Conservation (phyloP, 2,888 invertebrate species). For the Steinernema hermaphroditum region DNA sequence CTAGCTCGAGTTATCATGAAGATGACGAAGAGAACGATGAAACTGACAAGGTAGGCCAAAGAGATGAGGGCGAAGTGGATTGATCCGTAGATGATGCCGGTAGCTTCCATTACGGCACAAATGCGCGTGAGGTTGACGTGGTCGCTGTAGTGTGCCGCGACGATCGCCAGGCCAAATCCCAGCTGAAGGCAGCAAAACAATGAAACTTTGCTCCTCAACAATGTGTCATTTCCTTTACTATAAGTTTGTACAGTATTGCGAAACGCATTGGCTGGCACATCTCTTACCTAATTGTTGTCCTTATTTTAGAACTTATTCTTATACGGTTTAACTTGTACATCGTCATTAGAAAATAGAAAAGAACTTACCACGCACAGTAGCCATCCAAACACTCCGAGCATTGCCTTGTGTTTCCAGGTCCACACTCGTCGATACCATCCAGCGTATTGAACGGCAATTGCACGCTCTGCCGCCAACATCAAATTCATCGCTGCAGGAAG, state of each 20-base stretch:
- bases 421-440: slow-evolving; percentile 47
- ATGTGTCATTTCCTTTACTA: too few relatives aligned
- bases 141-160: neutral
- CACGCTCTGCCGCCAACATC: slow-evolving; percentile 46
- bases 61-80: slow-evolving; percentile 45
- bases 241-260: too few relatives aligned
- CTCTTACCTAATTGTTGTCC: too few relatives aligned
- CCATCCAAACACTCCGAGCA: slow-evolving; percentile 37
- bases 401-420: slow-evolving; percentile 42
- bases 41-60: slow-evolving; percentile 40
- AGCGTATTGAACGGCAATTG: slow-evolving; percentile 43
- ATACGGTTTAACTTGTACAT: too few relatives aligned
- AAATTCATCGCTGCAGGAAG: slow-evolving; percentile 46
- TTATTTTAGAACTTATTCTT: too few relatives aligned
- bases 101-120: slow-evolving; percentile 50
- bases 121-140: slow-evolving; percentile 32
- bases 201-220: too few relatives aligned
- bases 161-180: neutral
- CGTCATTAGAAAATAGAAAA: too few relatives aligned
- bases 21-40: slow-evolving; percentile 37
- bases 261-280: too few relatives aligned
- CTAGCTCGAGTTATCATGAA: slow-evolving; percentile 38
- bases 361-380: slow-evolving; percentile 39
- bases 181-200: slow-evolving; percentile 16
- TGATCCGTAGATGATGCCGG: slow-evolving; percentile 47